Percentiles rank a stretch among this genome's conserved stretches.
These are phyloP conservation scores for Lochmaea crataegi DNA, from an alignment of 2,888 invertebrate species.

Conservation along the genomic window DNA sequence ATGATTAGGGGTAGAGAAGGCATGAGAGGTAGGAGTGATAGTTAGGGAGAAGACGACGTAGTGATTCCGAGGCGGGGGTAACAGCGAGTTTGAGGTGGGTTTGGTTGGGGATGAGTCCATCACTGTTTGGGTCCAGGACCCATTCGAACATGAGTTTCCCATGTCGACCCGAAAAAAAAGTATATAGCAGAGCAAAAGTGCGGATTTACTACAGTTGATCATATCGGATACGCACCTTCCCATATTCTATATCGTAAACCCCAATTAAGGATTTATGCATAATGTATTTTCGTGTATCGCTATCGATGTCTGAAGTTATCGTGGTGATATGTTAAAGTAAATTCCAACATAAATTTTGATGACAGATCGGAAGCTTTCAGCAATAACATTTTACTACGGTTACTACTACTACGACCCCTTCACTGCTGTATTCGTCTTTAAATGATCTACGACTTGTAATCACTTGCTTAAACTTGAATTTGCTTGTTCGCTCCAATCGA, in stretches of 20 bases:
- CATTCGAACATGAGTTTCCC: no score
- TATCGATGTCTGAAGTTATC: not conserved
- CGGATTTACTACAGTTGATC: no score
- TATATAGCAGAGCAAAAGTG: no score
- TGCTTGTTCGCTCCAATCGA: slow-evolving; percentile 4
- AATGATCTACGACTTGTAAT: not conserved
- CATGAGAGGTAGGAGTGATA: no score
- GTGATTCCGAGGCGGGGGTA: no score
- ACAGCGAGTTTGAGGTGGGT: no score
- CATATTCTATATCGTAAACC: not conserved
- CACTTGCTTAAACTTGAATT: not conserved
- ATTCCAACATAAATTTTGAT: not conserved
- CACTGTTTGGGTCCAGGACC: no score
- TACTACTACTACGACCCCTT: not conserved
- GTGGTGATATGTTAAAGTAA: not conserved
- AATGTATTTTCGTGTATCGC: not conserved
- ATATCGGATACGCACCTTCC: not conserved
- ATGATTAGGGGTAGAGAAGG: no score
- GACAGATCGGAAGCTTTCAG: not conserved
- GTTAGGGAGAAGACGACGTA: no score
- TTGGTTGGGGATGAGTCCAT: no score
- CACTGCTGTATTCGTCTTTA: not conserved
- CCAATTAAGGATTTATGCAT: not conserved
- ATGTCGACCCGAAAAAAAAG: no score
- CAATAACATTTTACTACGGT: not conserved